Conservation (phyloP, 2,888 invertebrate species). For the Tenthredo scrophulariae region DNA sequence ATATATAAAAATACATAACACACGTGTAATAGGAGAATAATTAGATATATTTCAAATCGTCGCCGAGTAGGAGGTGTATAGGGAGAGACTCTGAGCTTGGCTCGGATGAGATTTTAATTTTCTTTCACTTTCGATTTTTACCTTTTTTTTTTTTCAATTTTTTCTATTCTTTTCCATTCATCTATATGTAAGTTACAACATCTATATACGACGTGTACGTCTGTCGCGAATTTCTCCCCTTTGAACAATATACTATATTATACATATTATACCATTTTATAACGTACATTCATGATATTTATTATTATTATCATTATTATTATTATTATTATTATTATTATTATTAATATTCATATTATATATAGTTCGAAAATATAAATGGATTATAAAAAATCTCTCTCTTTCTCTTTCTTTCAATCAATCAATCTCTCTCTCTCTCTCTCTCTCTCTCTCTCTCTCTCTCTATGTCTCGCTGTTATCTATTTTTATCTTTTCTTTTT, state of each 20-base stretch:
- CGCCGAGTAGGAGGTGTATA: too few relatives aligned
- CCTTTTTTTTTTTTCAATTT: background rate
- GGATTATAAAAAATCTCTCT: background rate
- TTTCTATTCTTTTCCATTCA: background rate
- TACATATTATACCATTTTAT: background rate
- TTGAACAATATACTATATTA: background rate
- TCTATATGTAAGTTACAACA: background rate
- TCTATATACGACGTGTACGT: background rate
- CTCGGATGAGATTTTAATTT: conserved; percentile 15
- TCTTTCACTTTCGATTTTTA: background rate
- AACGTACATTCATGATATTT: background rate
- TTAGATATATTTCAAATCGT: background rate
- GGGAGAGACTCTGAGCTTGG: background rate
- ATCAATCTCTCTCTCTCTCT: background rate
- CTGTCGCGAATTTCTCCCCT: background rate
- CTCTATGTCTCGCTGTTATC: too few relatives aligned
- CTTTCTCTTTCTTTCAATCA: background rate
- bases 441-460: too few relatives aligned
- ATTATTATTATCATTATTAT: background rate
- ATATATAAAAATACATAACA: too few relatives aligned
- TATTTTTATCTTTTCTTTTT: background rate
- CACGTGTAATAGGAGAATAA: too few relatives aligned
- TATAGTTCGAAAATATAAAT: background rate
- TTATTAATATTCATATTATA: background rate
- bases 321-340: background rate